A percentile compares a stretch with the other conserved stretches of the same genome.
phyloP scores from a whole-genome alignment of 2,113 vertebrate genomes.

The Paracanthobrama guichenoti region DNA sequence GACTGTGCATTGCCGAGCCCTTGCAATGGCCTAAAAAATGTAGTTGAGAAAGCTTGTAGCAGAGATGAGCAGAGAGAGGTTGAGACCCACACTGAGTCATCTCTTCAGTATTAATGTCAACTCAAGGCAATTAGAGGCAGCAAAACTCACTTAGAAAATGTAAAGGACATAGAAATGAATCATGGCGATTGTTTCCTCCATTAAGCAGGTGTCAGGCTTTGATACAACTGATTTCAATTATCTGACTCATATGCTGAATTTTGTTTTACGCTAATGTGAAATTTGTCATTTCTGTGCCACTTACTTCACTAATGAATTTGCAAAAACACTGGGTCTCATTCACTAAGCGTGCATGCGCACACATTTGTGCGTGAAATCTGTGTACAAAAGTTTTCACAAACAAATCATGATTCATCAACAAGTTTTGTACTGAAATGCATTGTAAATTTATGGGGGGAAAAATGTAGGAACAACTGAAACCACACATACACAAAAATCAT shows the following conservation, averaged over 20 bases:
- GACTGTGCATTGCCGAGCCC: not conserved
- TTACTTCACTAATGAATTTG: not conserved
- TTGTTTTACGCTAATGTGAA: not conserved
- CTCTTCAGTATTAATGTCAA: conserved; percentile 52
- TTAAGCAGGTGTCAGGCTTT: conserved; percentile 16
- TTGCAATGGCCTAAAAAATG: not conserved
- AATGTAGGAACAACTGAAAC: not conserved
- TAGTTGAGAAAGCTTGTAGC: not conserved
- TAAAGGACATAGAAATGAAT: conserved; percentile 38
- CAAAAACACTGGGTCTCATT: not conserved
- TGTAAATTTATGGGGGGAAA: not conserved
- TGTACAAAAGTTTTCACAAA: not conserved
- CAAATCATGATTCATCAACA: not conserved
- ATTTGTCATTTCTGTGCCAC: not conserved
- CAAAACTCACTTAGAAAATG: conserved; percentile 31
- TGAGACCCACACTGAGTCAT: conserved; percentile 40
- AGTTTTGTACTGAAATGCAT: not conserved
- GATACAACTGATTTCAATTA: not conserved
- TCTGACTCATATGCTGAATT: conserved; percentile 4
- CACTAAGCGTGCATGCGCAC: not conserved
- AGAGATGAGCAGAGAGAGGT: conserved; percentile 8
- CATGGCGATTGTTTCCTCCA: not conserved
- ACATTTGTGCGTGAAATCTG: not conserved
- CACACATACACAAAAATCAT: not conserved
- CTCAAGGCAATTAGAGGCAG: conserved; percentile 40